phyloP scores from a whole-genome alignment of 2,797 vertebrate genomes.

The Parauchenoglanis punctatus region DNA sequence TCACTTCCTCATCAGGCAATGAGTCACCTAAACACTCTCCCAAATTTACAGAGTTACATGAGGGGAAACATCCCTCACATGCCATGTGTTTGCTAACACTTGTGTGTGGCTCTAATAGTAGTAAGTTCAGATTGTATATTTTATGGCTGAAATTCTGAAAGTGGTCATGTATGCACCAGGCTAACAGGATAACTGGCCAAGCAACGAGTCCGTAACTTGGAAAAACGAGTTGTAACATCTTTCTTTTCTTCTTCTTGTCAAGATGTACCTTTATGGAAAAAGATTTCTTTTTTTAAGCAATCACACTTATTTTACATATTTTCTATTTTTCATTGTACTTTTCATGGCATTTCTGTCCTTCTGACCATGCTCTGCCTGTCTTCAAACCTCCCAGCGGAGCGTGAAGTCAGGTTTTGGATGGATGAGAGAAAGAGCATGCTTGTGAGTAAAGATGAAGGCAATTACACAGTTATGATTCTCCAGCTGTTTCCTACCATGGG shows the following conservation, averaged over 20 bases:
- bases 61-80: slow-evolving; percentile 15
- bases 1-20: slow-evolving; percentile 49
- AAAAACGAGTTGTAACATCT: slow-evolving; percentile 3
- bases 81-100: slow-evolving; percentile 3
- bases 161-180: not conserved
- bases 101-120: not conserved
- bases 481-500: slow-evolving; percentile 67
- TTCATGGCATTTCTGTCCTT: not conserved
- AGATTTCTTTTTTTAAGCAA: not conserved
- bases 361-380: slow-evolving; percentile 28
- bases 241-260: not conserved
- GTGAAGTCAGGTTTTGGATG: slow-evolving; percentile 48
- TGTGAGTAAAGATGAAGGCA: slow-evolving; percentile 46
- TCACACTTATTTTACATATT: not conserved
- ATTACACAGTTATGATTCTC: slow-evolving; percentile 59
- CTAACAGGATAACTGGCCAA: slow-evolving; percentile 16
- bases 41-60: slow-evolving; percentile 26
- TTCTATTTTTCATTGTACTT: slow-evolving; percentile 23
- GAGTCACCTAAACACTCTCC: slow-evolving; percentile 41
- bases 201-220: not conserved
- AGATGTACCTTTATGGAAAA: not conserved
- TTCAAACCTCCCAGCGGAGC: slow-evolving; percentile 45
- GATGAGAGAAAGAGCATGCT: slow-evolving; percentile 49
- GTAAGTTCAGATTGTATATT: not conserved
- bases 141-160: not conserved